Conservation (phyloP, 2,113 vertebrate species). For the Coreoperca whiteheadi region DNA sequence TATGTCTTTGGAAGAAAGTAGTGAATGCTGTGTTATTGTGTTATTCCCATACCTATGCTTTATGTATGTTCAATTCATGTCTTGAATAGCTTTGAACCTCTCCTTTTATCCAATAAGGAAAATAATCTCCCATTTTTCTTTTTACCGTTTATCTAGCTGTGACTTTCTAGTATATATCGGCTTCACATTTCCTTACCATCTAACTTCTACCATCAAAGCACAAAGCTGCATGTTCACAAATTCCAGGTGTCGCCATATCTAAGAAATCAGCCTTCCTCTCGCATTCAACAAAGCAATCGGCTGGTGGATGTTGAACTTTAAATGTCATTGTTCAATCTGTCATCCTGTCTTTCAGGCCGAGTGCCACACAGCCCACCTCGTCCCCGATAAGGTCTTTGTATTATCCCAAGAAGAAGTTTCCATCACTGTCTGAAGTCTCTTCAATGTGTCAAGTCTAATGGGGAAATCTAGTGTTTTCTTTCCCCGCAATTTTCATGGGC, state of each 20-base stretch:
- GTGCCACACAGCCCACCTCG: slow-evolving; percentile 11
- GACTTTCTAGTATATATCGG: background rate
- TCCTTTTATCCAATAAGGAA: background rate
- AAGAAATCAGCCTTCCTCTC: slow-evolving; percentile 37
- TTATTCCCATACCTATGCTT: too few species aligned
- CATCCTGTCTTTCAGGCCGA: slow-evolving; percentile 53
- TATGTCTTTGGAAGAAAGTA: too few species aligned
- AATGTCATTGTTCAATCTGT: slow-evolving; percentile 67
- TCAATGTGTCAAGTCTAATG: background rate
- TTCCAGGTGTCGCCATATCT: slow-evolving; percentile 38
- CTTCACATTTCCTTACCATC: background rate
- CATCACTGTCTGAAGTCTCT: slow-evolving; percentile 11
- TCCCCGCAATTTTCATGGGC: background rate
- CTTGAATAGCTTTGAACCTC: background rate
- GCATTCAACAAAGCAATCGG: slow-evolving; percentile 38
- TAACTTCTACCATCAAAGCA: slow-evolving; percentile 10
- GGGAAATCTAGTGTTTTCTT: background rate
- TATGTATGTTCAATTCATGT: background rate
- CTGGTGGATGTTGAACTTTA: slow-evolving; percentile 70
- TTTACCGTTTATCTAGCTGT: background rate
- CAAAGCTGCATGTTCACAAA: slow-evolving; percentile 28
- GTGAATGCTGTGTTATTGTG: too few species aligned
- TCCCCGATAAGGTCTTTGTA: slow-evolving; percentile 43
- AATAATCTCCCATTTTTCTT: background rate
- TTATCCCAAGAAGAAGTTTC: slow-evolving; percentile 24